Percentiles rank a stretch among this genome's conserved stretches.
These are phyloP conservation scores for Cydia fagiglandana DNA, from an alignment of 1,140 invertebrate species.

Conservation along the genomic window DNA sequence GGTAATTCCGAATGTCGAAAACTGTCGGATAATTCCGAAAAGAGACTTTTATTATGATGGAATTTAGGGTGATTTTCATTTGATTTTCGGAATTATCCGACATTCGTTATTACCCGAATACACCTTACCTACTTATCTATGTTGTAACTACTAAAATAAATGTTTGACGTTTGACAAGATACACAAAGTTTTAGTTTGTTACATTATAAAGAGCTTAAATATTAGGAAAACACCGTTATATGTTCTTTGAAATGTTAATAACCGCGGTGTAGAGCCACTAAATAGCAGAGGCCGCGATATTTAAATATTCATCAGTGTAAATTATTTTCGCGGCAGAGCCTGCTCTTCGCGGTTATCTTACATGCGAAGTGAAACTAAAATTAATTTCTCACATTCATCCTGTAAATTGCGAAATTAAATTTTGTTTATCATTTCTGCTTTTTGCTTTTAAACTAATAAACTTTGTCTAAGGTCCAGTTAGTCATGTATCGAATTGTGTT, in stretches of 20 bases:
- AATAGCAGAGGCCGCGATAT: background rate
- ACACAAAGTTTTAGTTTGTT: background rate
- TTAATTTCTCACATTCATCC: slow-evolving; percentile 4
- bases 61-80: too few relatives aligned
- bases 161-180: background rate
- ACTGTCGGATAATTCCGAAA: too few relatives aligned
- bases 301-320: slow-evolving; percentile 17
- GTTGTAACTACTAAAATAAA: too few relatives aligned
- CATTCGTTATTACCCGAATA: too few relatives aligned
- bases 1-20: too few relatives aligned
- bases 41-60: too few relatives aligned
- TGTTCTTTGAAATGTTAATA: slow-evolving; percentile 12
- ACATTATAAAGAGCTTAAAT: background rate
- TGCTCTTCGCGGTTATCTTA: background rate
- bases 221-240: slow-evolving; percentile 2
- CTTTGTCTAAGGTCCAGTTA: too few relatives aligned
- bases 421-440: background rate
- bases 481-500: too few relatives aligned
- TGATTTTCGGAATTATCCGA: too few relatives aligned
- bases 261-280: background rate
- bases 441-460: background rate
- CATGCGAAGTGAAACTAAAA: background rate
- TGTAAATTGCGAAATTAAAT: background rate
- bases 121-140: too few relatives aligned
- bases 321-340: slow-evolving; percentile 4